Conservation (phyloP, 2,113 vertebrate genomes). For the Charadrius vociferus region DNA sequence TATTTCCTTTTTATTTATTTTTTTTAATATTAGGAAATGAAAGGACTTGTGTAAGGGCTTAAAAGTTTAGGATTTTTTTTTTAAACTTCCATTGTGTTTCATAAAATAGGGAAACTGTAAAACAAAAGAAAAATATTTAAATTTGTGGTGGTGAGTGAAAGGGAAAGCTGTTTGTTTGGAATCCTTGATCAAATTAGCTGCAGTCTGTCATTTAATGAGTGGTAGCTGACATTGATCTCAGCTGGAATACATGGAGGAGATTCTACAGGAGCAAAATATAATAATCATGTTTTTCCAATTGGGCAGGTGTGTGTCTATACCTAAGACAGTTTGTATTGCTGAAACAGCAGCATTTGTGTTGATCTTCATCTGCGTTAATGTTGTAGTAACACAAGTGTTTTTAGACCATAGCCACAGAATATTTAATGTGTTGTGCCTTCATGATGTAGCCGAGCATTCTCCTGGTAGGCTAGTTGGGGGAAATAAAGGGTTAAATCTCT, state of each 20-base stretch:
- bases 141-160: not conserved
- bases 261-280: constrained; percentile 72
- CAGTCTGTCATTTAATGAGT: constrained; percentile 5
- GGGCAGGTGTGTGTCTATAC: constrained; percentile 78
- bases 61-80: not conserved
- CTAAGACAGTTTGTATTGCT: constrained; percentile 73
- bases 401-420: constrained; percentile 86
- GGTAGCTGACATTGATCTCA: constrained; percentile 44
- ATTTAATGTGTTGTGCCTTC: constrained; percentile 95
- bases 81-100: constrained; percentile 29
- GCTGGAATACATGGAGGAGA: constrained; percentile 40
- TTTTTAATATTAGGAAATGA: not conserved
- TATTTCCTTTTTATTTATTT: not conserved
- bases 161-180: not conserved
- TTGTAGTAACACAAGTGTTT: constrained; percentile 84
- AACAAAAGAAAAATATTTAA: not conserved
- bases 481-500: constrained; percentile 81
- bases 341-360: constrained; percentile 77
- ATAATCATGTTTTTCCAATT: constrained; percentile 48
- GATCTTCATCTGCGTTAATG: constrained; percentile 77
- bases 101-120: constrained; percentile 51
- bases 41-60: constrained; percentile 59
- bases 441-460: constrained; percentile 89
- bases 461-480: constrained; percentile 82
- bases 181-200: constrained; percentile 39